Conservation (phyloP, 2,113 vertebrate species). For the Sinocyclocheilus anshuiensis region DNA sequence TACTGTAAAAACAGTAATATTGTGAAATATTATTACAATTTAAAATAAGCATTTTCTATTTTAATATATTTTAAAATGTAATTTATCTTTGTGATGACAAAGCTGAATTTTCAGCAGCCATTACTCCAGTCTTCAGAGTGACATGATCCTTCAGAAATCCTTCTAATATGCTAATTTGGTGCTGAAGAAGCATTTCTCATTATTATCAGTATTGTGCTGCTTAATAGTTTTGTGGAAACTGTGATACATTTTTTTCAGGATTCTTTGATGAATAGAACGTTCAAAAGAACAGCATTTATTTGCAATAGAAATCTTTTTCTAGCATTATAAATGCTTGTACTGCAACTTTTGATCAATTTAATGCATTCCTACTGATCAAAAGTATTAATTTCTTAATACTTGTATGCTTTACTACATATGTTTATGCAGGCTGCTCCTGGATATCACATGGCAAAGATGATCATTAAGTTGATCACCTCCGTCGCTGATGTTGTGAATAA, state of each 20-base stretch:
- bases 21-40: neutral
- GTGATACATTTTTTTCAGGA: neutral
- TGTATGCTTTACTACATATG: neutral
- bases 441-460: conserved; percentile 97
- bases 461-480: conserved; percentile 91
- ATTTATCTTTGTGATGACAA: neutral
- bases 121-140: neutral
- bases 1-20: neutral
- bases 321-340: neutral
- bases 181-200: neutral
- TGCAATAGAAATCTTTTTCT: neutral
- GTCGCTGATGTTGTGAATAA: conserved; percentile 91
- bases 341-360: neutral
- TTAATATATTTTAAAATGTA: neutral
- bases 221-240: neutral
- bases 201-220: neutral
- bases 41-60: neutral
- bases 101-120: conserved; percentile 21
- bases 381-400: neutral
- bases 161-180: neutral
- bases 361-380: neutral
- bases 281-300: too few species aligned
- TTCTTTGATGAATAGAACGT: too few species aligned
- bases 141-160: neutral
- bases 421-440: conserved; percentile 88